A percentile compares a stretch with the other conserved stretches of the same genome.
phyloP scores from a whole-genome alignment of 2,113 vertebrate species.

The Naja naja region DNA sequence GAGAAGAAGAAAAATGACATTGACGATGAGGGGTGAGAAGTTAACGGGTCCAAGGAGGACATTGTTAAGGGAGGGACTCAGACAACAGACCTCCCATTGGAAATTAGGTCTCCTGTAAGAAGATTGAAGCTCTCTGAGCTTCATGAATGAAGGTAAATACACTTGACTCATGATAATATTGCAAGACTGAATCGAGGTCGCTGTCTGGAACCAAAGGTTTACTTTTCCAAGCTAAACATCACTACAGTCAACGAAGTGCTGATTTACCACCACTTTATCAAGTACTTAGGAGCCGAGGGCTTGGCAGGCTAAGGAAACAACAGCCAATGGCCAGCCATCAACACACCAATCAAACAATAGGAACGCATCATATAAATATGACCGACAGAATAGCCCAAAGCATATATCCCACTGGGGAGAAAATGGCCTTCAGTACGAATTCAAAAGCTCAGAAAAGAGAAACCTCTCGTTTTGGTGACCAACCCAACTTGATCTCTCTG shows the following conservation, averaged over 20 bases:
- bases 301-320: neutral
- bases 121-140: neutral
- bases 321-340: neutral
- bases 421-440: neutral
- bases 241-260: neutral
- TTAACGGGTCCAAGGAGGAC: neutral
- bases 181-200: neutral
- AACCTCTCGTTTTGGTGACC: neutral
- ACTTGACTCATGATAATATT: neutral
- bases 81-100: neutral
- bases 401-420: neutral
- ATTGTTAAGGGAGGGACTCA: neutral
- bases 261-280: neutral
- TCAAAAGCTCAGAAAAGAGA: neutral
- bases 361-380: neutral
- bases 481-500: neutral
- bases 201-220: neutral
- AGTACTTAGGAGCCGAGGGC: neutral
- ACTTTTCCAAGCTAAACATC: neutral
- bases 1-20: neutral
- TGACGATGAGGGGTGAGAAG: neutral
- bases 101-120: neutral
- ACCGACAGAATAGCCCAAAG: neutral
- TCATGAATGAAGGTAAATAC: neutral
- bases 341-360: neutral